These are phyloP conservation scores for Hylaeus volcanicus DNA, from an alignment of 1,140 invertebrate species.

Conservation along the genomic window DNA sequence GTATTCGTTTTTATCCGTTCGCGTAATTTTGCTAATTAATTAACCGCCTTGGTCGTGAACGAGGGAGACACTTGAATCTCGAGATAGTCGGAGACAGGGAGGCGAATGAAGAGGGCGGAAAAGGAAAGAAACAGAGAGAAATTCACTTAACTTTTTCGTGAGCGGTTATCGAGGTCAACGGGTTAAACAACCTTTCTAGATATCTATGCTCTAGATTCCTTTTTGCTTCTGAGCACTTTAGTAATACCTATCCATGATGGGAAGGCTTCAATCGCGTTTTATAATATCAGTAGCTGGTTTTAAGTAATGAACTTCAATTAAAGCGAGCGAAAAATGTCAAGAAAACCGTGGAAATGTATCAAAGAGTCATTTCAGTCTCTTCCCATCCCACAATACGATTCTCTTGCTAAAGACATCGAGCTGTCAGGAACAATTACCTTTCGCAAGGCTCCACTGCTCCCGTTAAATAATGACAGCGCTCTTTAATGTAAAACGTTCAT, in stretches of 20 bases:
- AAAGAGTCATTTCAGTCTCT: neutral
- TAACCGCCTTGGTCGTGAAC: constrained; percentile 25
- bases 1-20: constrained; percentile 15
- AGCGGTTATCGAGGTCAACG: constrained; percentile 52
- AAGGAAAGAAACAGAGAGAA: constrained; percentile 33
- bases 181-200: constrained; percentile 51
- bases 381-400: neutral
- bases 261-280: constrained; percentile 6
- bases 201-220: constrained; percentile 42
- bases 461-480: constrained; percentile 15
- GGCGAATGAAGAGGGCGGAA: neutral
- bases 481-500: constrained; percentile 41
- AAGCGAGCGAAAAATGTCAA: constrained; percentile 23
- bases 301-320: constrained; percentile 44
- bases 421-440: constrained; percentile 27
- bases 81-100: constrained; percentile 14
- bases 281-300: constrained; percentile 39
- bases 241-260: constrained; percentile 24
- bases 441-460: neutral
- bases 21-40: constrained; percentile 56
- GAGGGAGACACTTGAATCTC: constrained; percentile 14
- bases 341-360: constrained; percentile 25
- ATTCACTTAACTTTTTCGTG: constrained; percentile 52
- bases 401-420: neutral
- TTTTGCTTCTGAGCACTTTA: constrained; percentile 31